Conservation (phyloP, 2,797 vertebrate species). For the Fundulus diaphanus region DNA sequence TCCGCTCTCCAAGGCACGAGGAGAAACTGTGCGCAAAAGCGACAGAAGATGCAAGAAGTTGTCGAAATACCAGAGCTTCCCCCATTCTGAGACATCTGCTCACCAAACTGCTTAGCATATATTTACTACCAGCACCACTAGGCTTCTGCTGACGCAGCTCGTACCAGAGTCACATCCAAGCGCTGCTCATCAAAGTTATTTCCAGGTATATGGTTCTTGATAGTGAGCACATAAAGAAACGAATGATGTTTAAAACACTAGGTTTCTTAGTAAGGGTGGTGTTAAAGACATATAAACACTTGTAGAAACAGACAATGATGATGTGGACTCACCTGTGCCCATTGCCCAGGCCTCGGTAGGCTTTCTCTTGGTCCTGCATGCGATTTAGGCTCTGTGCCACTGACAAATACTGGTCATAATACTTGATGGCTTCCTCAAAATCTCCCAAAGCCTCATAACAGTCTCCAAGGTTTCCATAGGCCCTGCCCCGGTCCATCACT, state of each 20-base stretch:
- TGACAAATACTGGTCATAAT: conserved; percentile 95
- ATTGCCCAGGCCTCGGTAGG: conserved; percentile 93
- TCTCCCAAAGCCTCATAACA: conserved; percentile 97
- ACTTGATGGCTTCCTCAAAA: conserved; percentile 97
- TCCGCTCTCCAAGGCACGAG: conserved; percentile 47
- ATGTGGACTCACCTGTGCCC: conserved; percentile 84
- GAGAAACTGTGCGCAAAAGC: conserved; percentile 42
- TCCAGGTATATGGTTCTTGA: conserved; percentile 53
- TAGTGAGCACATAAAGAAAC: conserved; percentile 28
- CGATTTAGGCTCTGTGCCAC: conserved; percentile 95
- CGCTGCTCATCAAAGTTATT: conserved; percentile 41
- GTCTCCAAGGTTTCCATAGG: conserved; percentile 95
- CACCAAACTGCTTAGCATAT: conserved; percentile 77
- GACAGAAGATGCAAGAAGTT: conserved; percentile 58
- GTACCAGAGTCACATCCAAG: conserved; percentile 34
- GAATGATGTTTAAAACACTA: conserved; percentile 52
- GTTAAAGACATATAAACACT: conserved; percentile 31
- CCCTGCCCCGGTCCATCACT: conserved; percentile 92
- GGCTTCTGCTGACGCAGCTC: conserved; percentile 67
- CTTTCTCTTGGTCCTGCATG: conserved; percentile 97
- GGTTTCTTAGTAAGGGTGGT: conserved; percentile 48
- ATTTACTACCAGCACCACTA: conserved; percentile 59
- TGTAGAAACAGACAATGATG: conserved; percentile 23
- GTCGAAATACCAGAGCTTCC: conserved; percentile 56
- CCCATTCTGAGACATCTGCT: conserved; percentile 54